Base-by-base conservation (phyloP, 2,797 vertebrate species). In the Acrossocheilus wenchowensis region DNA sequence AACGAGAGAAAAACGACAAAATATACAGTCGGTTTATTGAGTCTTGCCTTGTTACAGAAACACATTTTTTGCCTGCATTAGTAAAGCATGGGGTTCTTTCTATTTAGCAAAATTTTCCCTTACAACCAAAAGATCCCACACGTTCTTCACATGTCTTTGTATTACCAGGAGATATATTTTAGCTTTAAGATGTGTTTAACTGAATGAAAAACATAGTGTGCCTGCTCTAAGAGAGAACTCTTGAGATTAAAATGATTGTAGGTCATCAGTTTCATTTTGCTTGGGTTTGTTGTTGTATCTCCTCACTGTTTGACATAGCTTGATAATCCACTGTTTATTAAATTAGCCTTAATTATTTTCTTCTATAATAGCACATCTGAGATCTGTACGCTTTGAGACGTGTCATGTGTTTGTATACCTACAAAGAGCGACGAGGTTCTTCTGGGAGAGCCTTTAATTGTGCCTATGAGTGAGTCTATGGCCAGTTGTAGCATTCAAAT, bases 401-500 rank as follows among this genome's bases (percentile, higher is more conserved):
- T 26, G n/a, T 74, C 52, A 74, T 21, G 6, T 54, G 69, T 54
- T 74, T 83, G 45, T 83, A 36, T 50, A 39, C 36, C 75, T 78
- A 57, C n/a, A 78, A 23, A 50, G 30, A 68, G 83, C 34, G 41
- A 78, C 41, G 10, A n/a, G 19, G 73, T 69, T 48, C 36, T 79
- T 79, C 45, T 79, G 50, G 83, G 62, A 85, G 75, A 85, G 48
- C 84, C 68, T 85, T 72, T 57, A 85, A 45, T 48, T 72, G 77
- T 85, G 77, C 84, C 84, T 85, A 78, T 6, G 64, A 78, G 64
- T 85, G 66, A 85, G 36, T 72, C 75, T 60, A 85, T 41, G 41
- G 84, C 84, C 66, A 81, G 69, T 64, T 86, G 84, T 86, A 86
- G 84, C 84, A 85, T 85, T 79, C 23, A 60, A 50, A 52, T 57